Evolutionary conservation across 2,888 invertebrate species (phyloP), one percentile per base, ranked within the genome.

Genomic region (Leucozona laternaria): DNA sequence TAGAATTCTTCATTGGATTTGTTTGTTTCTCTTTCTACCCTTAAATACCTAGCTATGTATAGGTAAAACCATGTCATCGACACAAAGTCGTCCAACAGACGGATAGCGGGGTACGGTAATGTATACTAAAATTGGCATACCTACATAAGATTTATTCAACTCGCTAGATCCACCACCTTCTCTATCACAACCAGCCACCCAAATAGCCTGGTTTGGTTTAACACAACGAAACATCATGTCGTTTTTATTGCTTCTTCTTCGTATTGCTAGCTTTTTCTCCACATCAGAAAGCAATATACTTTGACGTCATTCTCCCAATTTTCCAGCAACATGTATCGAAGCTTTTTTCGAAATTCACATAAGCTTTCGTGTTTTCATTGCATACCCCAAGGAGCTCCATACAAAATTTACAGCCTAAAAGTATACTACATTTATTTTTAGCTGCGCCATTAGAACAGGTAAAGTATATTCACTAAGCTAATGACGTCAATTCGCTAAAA

Each of bases 141-240:
- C 78, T 86, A 82, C 82, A 82, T 86, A 86, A 77, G 75, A 79
- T 73, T 82, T 81, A 75, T 86, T 86, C 82, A 86, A 82, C 86
- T 75, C 66, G 43, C 66, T 57, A 50, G n/a, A 73, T 64, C 73
- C 55, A 58, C 76, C 72, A 79, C 79, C 83, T 73, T 78, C 60
- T 62, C 71, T 62, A 78, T 62, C 64, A 80, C 76, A 76, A 68
- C 60, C 62, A 68, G 15, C 80, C 76, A 53, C 71, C 77, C 45
- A 76, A 60, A 57, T 58, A 73, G 57, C 77, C 78, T 72, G 71
- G 66, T 71, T 81, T 64, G 10, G 22, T 31, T 66, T 68, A 34
- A 48, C 17, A 48, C 31, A 64, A 25, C 45, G 34, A 22, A 53
- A 43, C 31, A 48, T 8, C 20, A 48, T 28, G 34, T 25, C 15